Conservation (phyloP, 2,113 vertebrate species). For the Mormoops blainvillei region DNA sequence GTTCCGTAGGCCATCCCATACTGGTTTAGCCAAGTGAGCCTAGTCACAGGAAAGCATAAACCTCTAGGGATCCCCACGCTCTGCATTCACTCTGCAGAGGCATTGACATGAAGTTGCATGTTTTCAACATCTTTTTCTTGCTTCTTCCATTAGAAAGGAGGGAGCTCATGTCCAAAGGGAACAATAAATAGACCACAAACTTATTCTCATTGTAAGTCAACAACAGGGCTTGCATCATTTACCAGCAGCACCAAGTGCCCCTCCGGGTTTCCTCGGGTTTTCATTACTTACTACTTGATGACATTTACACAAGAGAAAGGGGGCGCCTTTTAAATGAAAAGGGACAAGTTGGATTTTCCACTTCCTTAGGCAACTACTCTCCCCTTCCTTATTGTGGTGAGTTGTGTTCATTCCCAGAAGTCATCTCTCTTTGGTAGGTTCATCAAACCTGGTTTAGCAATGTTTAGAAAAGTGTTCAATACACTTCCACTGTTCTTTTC, state of each 20-base stretch:
- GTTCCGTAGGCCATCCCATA: not conserved
- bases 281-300: not conserved
- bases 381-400: not conserved
- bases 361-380: not conserved
- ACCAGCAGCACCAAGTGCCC: not conserved
- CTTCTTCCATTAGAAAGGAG: not conserved
- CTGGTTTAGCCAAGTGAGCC: not conserved
- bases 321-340: not conserved
- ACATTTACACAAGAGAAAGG: not conserved
- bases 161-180: not conserved
- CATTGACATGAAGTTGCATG: not conserved
- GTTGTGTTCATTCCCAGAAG: not conserved
- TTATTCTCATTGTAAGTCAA: not conserved
- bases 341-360: not conserved
- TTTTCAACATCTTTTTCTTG: not conserved
- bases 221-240: not conserved
- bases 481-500: not conserved
- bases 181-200: not conserved
- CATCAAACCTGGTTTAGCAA: not conserved
- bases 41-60: not conserved
- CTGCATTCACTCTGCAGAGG: not conserved
- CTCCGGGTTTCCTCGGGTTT: not conserved
- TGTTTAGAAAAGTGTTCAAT: not conserved
- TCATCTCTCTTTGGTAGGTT: not conserved
- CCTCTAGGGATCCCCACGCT: not conserved